Evolutionary conservation across 2,113 vertebrate species (phyloP).

Genomic region (Hypocryptadius cinnamomeus): DNA sequence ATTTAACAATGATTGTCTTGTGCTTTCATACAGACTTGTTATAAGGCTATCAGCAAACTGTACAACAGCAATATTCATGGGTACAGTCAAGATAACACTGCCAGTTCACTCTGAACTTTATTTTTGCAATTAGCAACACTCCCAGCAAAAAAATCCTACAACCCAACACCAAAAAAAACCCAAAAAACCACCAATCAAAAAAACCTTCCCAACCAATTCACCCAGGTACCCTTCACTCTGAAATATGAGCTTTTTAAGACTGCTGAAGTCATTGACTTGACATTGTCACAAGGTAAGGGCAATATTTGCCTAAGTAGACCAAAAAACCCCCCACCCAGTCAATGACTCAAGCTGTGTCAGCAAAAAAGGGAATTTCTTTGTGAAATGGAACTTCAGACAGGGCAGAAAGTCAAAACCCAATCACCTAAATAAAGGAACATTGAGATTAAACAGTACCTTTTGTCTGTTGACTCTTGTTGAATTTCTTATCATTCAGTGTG

Average conservation of each 20-base stretch:
- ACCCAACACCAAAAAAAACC: not conserved
- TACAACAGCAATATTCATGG: not conserved
- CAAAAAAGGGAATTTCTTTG: not conserved
- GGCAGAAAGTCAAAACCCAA: not conserved
- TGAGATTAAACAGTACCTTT: not conserved
- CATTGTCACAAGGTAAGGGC: not conserved
- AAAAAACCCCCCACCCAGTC: not conserved
- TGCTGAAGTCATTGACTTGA: not conserved
- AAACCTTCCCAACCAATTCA: not conserved
- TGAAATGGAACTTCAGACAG: not conserved
- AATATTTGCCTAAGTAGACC: not conserved
- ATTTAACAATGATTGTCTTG: not conserved
- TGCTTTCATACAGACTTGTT: not conserved
- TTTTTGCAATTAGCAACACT: not conserved
- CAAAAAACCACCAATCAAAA: too few species aligned
- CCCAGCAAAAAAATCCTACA: not conserved
- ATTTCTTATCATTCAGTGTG: not conserved
- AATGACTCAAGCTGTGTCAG: not conserved
- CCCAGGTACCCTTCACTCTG: not conserved
- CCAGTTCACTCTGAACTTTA: not conserved
- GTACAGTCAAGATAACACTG: not conserved
- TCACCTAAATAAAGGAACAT: not conserved
- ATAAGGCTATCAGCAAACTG: not conserved
- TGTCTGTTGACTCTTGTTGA: not conserved
- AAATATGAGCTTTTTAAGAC: not conserved